Conservation (phyloP, 1,140 invertebrate genomes). For the Holotrichia oblita region DNA sequence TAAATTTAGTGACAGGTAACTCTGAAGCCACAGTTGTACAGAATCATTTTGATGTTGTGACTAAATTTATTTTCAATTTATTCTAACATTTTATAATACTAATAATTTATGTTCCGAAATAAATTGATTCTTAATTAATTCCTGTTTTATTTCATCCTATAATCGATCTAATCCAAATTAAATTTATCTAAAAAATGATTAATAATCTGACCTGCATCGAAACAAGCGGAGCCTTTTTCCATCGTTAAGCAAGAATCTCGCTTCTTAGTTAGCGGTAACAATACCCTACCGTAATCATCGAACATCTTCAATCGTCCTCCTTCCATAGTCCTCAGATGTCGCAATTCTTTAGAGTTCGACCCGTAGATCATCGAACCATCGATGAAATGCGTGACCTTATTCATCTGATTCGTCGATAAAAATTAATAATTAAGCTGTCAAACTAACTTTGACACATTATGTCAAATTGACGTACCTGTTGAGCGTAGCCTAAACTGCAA, state of each 20-base stretch:
- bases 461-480: slow-evolving; percentile 66
- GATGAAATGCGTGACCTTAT: slow-evolving; percentile 77
- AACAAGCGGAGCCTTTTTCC: slow-evolving; percentile 68
- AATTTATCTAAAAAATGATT: no score
- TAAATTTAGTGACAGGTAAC: no score
- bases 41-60: no score
- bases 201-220: slow-evolving; percentile 66
- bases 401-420: slow-evolving; percentile 74
- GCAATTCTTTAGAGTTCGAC: slow-evolving; percentile 67
- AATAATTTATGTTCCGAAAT: no score
- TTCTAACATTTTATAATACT: no score
- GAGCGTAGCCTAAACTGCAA: slow-evolving; percentile 74
- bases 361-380: slow-evolving; percentile 80
- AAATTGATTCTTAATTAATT: no score
- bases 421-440: no score
- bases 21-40: no score
- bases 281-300: slow-evolving; percentile 68
- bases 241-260: slow-evolving; percentile 65
- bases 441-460: no score
- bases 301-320: slow-evolving; percentile 69
- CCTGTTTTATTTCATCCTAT: no score
- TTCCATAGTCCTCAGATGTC: slow-evolving; percentile 65
- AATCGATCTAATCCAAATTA: no score
- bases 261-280: slow-evolving; percentile 66
- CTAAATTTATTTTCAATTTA: no score